phyloP scores from a whole-genome alignment of 2,113 vertebrate genomes.

The Heteronetta atricapilla region DNA sequence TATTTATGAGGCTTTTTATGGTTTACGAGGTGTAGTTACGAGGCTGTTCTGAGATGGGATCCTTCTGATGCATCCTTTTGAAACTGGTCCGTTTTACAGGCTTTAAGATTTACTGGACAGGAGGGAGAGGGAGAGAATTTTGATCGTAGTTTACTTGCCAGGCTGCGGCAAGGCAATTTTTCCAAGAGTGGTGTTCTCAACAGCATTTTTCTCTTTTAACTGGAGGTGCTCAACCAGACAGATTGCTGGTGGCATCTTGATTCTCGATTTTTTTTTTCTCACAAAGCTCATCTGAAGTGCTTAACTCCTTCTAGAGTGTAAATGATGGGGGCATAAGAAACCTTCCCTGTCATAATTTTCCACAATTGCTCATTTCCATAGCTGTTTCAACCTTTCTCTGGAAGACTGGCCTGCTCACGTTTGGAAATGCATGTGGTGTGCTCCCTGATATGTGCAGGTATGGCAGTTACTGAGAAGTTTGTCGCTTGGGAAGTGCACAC shows the following conservation, averaged over 20 bases:
- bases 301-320: background rate
- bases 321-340: background rate
- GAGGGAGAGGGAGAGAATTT: background rate
- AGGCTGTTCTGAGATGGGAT: background rate
- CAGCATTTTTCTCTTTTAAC: background rate
- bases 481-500: background rate
- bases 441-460: background rate
- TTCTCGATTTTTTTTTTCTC: background rate
- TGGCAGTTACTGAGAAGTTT: background rate
- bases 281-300: background rate
- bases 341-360: background rate
- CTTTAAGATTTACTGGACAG: background rate
- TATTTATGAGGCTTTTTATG: slow-evolving; percentile 10
- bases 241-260: background rate
- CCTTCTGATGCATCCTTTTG: background rate
- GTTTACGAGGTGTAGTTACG: background rate
- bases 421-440: background rate
- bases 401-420: background rate
- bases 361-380: background rate
- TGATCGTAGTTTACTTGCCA: background rate
- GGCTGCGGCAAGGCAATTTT: background rate
- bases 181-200: background rate
- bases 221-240: background rate
- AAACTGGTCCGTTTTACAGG: background rate
- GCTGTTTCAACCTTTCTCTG: background rate